phyloP scores from a whole-genome alignment of 2,797 vertebrate species.

The Hoplostethus mediterraneus region DNA sequence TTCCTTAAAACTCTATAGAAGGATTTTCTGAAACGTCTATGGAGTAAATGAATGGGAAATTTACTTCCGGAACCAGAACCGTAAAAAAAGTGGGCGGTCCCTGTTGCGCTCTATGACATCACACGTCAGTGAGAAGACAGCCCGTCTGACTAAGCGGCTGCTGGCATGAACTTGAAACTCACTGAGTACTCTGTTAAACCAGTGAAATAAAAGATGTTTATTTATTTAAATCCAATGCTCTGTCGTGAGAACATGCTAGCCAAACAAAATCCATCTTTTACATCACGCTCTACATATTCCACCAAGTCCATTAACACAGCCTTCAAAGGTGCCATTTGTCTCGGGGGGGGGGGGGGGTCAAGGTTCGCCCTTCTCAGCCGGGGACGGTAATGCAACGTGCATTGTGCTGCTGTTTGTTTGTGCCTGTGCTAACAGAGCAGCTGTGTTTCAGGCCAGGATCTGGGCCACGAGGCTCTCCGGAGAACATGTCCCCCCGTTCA shows the following conservation, averaged over 20 bases:
- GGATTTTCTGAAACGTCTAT: no score
- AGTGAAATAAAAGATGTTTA: neutral
- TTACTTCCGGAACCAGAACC: no score
- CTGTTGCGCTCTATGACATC: no score
- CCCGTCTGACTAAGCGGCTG: no score
- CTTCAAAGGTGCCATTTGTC: neutral
- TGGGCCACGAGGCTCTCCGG: conserved; percentile 42
- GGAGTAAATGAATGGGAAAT: no score
- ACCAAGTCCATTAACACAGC: conserved; percentile 9
- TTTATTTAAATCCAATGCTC: no score
- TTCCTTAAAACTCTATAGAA: no score
- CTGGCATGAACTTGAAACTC: no score
- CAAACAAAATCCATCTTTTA: no score
- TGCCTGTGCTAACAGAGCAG: conserved; percentile 22
- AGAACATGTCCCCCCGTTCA: conserved; percentile 45
- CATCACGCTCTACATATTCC: neutral
- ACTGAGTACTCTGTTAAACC: no score
- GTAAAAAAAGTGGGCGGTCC: no score
- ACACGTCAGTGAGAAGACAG: no score
- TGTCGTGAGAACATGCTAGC: neutral
- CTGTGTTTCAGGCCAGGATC: conserved; percentile 42
- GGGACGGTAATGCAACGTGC: conserved; percentile 1
- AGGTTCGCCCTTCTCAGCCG: neutral
- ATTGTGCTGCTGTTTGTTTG: conserved; percentile 13
- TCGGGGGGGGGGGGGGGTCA: conserved; percentile 25